These are phyloP conservation scores for Dallia pectoralis DNA, from an alignment of 2,797 vertebrate genomes.

Conservation along the genomic window DNA sequence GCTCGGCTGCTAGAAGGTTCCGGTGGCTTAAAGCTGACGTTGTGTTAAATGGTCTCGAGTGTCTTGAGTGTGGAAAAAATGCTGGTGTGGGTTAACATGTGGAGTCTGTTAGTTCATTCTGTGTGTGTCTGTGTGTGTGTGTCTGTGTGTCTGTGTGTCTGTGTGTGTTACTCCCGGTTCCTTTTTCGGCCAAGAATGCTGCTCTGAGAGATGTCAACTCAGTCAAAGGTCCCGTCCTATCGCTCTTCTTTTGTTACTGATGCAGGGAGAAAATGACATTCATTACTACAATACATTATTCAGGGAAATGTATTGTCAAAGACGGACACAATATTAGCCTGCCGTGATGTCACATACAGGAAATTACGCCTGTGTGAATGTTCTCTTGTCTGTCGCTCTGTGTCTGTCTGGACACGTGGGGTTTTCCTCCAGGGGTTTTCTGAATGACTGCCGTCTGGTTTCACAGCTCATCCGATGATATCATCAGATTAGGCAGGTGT, in stretches of 20 bases:
- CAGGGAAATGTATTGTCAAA: background rate
- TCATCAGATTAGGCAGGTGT: constrained; percentile 61
- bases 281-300: background rate
- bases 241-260: background rate
- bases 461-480: constrained; percentile 51
- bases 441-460: constrained; percentile 54
- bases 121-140: constrained; percentile 15
- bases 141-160: constrained; percentile 3
- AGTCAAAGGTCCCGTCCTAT: constrained; percentile 2
- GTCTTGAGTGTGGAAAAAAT: background rate
- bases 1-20: constrained; percentile 38
- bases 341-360: background rate
- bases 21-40: constrained; percentile 16
- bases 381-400: constrained; percentile 42
- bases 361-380: constrained; percentile 34
- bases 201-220: constrained; percentile 20
- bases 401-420: constrained; percentile 47
- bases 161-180: background rate
- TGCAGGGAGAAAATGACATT: constrained; percentile 7
- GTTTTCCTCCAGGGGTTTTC: constrained; percentile 48
- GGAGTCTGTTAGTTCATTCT: constrained; percentile 1
- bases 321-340: background rate
- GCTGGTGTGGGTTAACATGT: constrained; percentile 7
- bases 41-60: constrained; percentile 9
- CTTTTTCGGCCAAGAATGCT: background rate